phyloP scores from a whole-genome alignment of 64 coral and sea anemone genomes.

The Stylophora pistillata region DNA sequence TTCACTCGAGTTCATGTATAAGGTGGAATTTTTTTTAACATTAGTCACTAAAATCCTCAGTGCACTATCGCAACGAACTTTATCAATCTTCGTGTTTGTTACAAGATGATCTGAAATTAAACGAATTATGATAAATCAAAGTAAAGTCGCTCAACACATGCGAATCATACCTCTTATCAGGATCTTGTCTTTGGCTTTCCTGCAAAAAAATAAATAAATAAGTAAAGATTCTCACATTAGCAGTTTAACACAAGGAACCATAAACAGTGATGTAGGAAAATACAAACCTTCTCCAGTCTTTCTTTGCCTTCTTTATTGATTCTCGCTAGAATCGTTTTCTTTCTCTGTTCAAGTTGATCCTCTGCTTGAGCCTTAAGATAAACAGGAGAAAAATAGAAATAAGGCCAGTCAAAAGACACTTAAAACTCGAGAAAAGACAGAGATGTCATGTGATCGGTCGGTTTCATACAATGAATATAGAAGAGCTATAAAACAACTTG shows the following conservation, averaged over 20 bases:
- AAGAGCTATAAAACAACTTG: no score
- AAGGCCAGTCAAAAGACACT: neutral
- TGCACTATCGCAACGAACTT: no score
- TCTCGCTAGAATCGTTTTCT: constrained; percentile 77
- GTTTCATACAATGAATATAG: no score
- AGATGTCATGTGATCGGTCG: no score
- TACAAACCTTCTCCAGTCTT: constrained; percentile 73
- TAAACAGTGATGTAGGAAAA: neutral
- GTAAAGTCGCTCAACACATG: neutral
- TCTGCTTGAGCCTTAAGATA: constrained; percentile 82
- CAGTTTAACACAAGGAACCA: neutral
- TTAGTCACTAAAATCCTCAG: no score
- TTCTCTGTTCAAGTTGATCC: constrained; percentile 85
- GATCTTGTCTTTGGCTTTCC: constrained; percentile 29
- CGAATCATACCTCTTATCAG: constrained; percentile 13
- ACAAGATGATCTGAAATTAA: neutral
- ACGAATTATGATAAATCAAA: neutral
- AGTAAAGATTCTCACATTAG: neutral
- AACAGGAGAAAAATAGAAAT: neutral
- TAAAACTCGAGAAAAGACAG: neutral
- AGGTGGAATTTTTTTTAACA: no score
- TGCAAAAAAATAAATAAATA: neutral
- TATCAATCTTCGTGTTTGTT: no score
- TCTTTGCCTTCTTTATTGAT: constrained; percentile 83
- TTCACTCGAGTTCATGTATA: neutral